phyloP scores from a whole-genome alignment of 1,140 invertebrate genomes.

The Leptinotarsa lineolata region DNA sequence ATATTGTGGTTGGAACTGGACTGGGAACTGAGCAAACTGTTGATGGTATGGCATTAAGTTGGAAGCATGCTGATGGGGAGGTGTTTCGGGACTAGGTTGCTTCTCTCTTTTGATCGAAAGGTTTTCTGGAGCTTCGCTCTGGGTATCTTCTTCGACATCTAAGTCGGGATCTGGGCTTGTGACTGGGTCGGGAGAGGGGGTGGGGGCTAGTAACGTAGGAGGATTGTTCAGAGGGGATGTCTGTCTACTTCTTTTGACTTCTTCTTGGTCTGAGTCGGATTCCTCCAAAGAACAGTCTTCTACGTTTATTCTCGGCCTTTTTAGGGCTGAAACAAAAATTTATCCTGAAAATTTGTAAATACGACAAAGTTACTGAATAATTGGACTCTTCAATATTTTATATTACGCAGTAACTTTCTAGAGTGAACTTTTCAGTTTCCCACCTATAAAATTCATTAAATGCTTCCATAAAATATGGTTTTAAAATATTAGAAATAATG shows the following conservation, averaged over 20 bases:
- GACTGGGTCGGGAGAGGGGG: conserved; percentile 58
- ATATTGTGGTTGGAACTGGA: conserved; percentile 57
- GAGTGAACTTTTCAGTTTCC: too few species aligned
- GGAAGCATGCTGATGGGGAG: conserved; percentile 52
- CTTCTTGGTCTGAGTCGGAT: conserved; percentile 57
- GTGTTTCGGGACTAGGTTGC: conserved; percentile 48
- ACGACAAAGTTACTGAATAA: too few species aligned
- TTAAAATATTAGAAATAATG: too few species aligned
- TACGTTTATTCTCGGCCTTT: conserved; percentile 61
- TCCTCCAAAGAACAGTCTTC: conserved; percentile 60
- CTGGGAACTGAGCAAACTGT: conserved; percentile 55
- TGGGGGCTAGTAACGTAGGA: conserved; percentile 39
- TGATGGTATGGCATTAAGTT: conserved; percentile 58
- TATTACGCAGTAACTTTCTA: too few species aligned
- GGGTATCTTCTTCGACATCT: conserved; percentile 59
- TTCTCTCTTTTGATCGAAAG: conserved; percentile 62
- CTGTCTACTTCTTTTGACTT: conserved; percentile 49
- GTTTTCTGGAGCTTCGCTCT: conserved; percentile 66
- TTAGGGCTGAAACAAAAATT: conserved; percentile 58
- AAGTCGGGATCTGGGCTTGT: conserved; percentile 60
- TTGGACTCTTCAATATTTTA: too few species aligned
- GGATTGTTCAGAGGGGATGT: conserved; percentile 38
- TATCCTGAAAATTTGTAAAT: too few species aligned
- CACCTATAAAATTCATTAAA: too few species aligned
- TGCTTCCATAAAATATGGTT: too few species aligned